These are phyloP conservation scores for Ophion costatus DNA, from an alignment of 2,888 invertebrate species.

Conservation along the genomic window DNA sequence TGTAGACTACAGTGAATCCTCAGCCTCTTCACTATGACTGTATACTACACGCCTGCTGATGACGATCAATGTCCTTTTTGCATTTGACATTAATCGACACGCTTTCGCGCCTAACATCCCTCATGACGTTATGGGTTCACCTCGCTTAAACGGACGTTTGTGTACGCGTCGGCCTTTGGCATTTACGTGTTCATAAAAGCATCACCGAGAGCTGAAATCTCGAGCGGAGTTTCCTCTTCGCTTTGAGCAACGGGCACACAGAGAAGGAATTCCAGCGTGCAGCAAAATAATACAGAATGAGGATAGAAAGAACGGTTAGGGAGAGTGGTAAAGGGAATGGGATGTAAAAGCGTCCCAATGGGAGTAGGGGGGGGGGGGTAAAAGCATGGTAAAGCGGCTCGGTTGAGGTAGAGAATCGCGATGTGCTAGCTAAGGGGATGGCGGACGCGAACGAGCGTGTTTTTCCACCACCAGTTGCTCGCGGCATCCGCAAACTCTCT, in stretches of 20 bases:
- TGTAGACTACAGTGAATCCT: not conserved
- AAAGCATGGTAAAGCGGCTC: constrained; percentile 65
- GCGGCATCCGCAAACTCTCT: constrained; percentile 75
- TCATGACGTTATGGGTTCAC: constrained; percentile 10
- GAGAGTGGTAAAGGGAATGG: constrained; percentile 3
- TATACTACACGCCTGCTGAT: not conserved
- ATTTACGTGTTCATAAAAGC: constrained; percentile 79
- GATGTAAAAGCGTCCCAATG: constrained; percentile 45
- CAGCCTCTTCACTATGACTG: not conserved
- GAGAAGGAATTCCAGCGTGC: constrained; percentile 71
- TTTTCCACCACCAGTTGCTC: constrained; percentile 84
- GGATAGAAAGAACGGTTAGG: constrained; percentile 65
- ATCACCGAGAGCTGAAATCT: constrained; percentile 72
- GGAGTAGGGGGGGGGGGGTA: constrained; percentile 54
- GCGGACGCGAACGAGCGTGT: constrained; percentile 82
- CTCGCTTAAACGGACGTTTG: constrained; percentile 47
- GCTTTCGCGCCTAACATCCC: not conserved
- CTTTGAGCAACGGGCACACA: constrained; percentile 72
- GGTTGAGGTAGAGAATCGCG: constrained; percentile 74
- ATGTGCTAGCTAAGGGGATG: constrained; percentile 76
- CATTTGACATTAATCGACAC: constrained; percentile 7
- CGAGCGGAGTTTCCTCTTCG: constrained; percentile 69
- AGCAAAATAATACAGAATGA: constrained; percentile 66
- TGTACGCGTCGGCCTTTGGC: constrained; percentile 70
- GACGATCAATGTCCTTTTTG: not conserved